Percentiles rank a stretch among this genome's conserved stretches.
Conservation (phyloP, 2,797 vertebrate species). For the Falco rusticolus region DNA sequence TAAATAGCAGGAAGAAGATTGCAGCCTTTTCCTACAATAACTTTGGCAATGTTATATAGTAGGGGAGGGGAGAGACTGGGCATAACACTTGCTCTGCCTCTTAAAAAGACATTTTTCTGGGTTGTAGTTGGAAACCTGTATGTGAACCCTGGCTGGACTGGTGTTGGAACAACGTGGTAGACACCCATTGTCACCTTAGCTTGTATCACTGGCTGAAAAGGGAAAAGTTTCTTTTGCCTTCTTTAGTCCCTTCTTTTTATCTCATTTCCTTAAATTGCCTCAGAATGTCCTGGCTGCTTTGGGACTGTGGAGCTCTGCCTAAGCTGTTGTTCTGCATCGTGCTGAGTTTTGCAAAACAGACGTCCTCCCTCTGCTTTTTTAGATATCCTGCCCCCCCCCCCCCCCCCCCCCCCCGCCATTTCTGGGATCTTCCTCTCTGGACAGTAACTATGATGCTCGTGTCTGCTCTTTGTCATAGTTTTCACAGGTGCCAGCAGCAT, state of each 20-base stretch:
- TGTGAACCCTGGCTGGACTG: background rate
- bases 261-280: background rate
- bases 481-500: background rate
- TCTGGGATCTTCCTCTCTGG: background rate
- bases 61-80: background rate
- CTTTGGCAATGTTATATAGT: background rate
- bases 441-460: background rate
- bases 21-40: background rate
- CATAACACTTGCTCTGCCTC: background rate
- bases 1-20: background rate
- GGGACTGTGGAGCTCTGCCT: background rate
- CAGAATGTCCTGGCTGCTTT: background rate
- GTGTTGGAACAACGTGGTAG: background rate
- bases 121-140: background rate
- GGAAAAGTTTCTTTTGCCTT: background rate
- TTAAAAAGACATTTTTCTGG: background rate
- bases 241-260: background rate
- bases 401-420: background rate
- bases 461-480: background rate
- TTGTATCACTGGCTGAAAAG: background rate
- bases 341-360: background rate
- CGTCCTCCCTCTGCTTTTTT: background rate
- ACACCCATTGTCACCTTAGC: background rate
- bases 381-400: too few species aligned
- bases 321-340: fast-evolving